Evolutionary conservation across 2,113 vertebrate species (phyloP), one percentile per base, ranked within the genome.

Genomic region (Equus przewalskii): DNA sequence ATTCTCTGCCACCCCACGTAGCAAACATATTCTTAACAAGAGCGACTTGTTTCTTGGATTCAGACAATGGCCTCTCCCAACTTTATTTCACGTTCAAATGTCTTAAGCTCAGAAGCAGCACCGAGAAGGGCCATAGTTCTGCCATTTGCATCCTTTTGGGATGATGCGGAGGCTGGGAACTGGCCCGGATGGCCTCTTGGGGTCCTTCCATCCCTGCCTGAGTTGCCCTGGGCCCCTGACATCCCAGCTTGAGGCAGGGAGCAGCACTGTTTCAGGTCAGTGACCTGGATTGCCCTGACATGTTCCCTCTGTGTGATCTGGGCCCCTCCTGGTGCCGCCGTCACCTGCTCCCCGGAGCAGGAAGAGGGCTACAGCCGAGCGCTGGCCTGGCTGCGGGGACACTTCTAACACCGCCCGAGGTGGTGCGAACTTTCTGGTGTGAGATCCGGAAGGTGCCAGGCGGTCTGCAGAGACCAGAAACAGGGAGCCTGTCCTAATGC

Each of bases 321-420:
- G 89, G 62, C 82, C 69, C 67, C 91, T 64, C 65, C 44, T 56
- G n/a, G 67, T 54, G 72, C 19, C 15, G 36, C 36, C 9, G 3
- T 95, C 96, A 82, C 93, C 91, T 97, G 91, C 79, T 91, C 86
- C 92, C 84, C 58, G 0, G 0, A 67, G 64, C 76, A 82, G 91
- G 95, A 96, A 88, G 85, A 46, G 44, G 70, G 49, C 89, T 69
- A 0, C n/a, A 4, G 28, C 72, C 3, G 33, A 81, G 36, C 1
- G 0, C 93, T 65, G 41, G 89, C 64, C 90, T 84, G 56, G 91
- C 94, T 88, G 70, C 78, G 7, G 11, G 69, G 93, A 95, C 67
- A n/a, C 64, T 94, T 95, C 89, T 70, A 21, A 54, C 89, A 91
- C 80, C 1, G 0, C 92, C 95, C 64, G 89, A 86, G 78, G 49